Base-by-base conservation (phyloP, 2,888 invertebrate species). In the Cheilosia vernalis region DNA sequence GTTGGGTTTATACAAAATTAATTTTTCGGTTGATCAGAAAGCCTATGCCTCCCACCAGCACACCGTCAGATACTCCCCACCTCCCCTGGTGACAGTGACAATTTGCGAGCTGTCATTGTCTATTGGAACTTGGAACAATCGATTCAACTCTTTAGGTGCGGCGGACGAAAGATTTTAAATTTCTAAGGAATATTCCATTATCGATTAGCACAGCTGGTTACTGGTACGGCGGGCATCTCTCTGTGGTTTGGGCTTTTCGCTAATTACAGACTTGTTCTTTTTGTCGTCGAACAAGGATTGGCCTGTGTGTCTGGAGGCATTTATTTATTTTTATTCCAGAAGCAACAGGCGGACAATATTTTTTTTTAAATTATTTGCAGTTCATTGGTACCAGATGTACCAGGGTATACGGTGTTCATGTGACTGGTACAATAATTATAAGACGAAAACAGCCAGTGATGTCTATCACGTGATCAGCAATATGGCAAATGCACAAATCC, bases 231-330 rank as follows among this genome's bases (percentile, higher is more conserved):
- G 44, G 15, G n/a, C n/a, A 15, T 33, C 49, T 37, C 49, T 49
- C 72, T 21, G 42, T 56, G 72, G 53, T 77, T 77, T 67, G 40
- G 33, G 6, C 4, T 51, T 9, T 24, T 51, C 5, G 58, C 60
- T 72, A 70, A 82, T 78, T 77, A 55, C 61, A 47, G 72, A 72
- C 78, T 66, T 51, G 66, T 82, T 78, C 66, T 60, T n/a, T 9
- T 17, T 19, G 5, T 7, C 2, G 24, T 4, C 13, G 24, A 1
- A 49, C 21, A 2, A 21, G 21, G 21, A 2, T 21, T 21, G 1
- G 2, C 21, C 13, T 37, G 3, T 37, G 3, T 37, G 13, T 13
- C 37, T 37, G 9, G 37, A 37, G 37, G 13, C 4, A 37, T 13
- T n/a, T n/a, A 7, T 0, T 30, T 9, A 9, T 9, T 30, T 30